Percentiles rank a stretch among this genome's conserved stretches.
phyloP scores from a whole-genome alignment of 2,888 invertebrate genomes.

The Tolmerus cingulatus region DNA sequence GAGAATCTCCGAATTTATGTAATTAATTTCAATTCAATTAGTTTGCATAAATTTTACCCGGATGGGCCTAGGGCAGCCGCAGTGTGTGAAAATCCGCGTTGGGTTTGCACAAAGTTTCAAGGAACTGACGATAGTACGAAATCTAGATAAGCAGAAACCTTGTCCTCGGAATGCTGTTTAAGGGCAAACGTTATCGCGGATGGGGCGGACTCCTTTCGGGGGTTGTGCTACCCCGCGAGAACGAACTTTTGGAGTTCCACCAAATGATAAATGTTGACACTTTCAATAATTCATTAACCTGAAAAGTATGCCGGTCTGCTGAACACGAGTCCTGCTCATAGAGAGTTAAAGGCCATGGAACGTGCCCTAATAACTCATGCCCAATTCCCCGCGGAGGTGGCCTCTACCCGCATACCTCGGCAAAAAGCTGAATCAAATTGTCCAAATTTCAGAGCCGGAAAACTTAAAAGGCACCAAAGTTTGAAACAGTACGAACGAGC shows the following conservation, averaged over 20 bases:
- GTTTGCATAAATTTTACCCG: conserved; percentile 6
- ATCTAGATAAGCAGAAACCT: not conserved
- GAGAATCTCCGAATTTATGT: not conserved
- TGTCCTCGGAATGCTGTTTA: not conserved
- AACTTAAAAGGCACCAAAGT: not conserved
- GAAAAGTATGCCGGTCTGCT: not conserved
- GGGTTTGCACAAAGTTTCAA: not conserved
- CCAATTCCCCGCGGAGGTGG: not conserved
- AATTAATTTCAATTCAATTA: conserved; percentile 36
- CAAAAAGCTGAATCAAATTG: not conserved
- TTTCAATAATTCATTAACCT: not conserved
- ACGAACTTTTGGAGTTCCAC: not conserved
- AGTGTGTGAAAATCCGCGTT: conserved; percentile 9
- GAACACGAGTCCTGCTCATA: not conserved
- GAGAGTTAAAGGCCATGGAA: not conserved
- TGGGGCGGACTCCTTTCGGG: not conserved
- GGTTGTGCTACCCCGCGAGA: not conserved
- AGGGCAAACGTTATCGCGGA: not conserved
- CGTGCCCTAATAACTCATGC: not conserved
- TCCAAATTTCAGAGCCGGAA: not conserved
- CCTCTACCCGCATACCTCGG: not conserved
- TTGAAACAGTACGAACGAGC: not conserved
- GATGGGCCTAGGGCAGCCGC: not conserved
- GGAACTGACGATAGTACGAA: not conserved
- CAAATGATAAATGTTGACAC: not conserved